Evolutionary conservation across 2,113 vertebrate species (phyloP), one percentile per base, ranked within the genome.

Genomic region (Anarrhichthys ocellatus): DNA sequence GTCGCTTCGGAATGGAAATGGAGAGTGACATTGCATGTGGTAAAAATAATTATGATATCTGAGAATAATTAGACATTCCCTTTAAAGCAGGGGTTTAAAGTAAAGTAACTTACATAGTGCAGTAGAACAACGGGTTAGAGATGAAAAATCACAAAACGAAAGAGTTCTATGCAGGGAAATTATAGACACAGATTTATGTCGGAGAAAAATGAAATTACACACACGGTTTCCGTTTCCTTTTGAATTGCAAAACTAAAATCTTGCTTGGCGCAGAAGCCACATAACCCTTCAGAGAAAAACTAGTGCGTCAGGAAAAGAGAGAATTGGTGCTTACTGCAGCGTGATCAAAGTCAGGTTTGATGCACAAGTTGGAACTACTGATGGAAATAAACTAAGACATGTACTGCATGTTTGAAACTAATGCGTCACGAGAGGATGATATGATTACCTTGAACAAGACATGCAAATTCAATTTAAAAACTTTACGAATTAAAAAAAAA

Each of bases 261-360:
- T 85, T 82, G 59, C 71, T 80, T 13, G 40, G 52, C 80, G 82
- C 80, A 71, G 38, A 81, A 75, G 50, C 72, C 62, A 74, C 59
- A 77, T 54, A 81, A 66, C 62, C 78, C 40, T 40, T 58, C 48
- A 36, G 74, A 76, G 70, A 73, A 63, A 79, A 81, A 58, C 36
- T 36, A 32, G 36, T 67, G 70, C 54, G 64, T 79, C 74, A 79
- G 20, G 32, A n/a, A 79, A 24, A 52, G 56, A 62, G 62, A n/a
- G 62, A 56, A 85, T 6, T 73, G 68, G 66, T 24, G 36, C 72
- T 29, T 48, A 48, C 38, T 80, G 9, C n/a, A 70, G 48, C 7
- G 42, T 73, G 78, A 67, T 80, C 9, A 9, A 15, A 9, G 13
- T 27, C 6, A 18, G 13, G 20, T 62, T 70, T 54, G 2, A 64